Evolutionary conservation across 30 jellyfish, hydroid and myxozoan genomes (phyloP).

Genomic region (Aurelia sp.): DNA sequence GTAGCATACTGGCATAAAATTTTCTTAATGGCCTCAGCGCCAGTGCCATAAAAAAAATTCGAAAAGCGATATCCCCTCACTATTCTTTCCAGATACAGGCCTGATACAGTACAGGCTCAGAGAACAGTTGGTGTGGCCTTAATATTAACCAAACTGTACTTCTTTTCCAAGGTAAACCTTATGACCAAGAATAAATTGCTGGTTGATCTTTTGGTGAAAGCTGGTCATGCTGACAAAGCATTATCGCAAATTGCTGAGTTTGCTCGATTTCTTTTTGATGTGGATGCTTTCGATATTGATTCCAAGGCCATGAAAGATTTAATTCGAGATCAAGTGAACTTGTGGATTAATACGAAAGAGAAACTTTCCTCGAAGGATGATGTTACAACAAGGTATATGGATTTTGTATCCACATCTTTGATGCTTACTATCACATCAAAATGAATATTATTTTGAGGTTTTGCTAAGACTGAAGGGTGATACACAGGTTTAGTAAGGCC

Average conservation of each 20-base stretch:
- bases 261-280: constrained; percentile 13
- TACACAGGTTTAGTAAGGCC: no score
- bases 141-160: not conserved
- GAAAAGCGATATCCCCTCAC: no score
- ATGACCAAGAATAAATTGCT: constrained; percentile 27
- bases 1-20: no score
- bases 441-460: no score
- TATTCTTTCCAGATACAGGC: no score
- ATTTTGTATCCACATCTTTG: not conserved
- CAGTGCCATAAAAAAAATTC: no score
- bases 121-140: no score
- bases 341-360: constrained; percentile 43
- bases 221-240: constrained; percentile 22
- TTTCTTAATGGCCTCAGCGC: no score
- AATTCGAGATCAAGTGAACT: constrained; percentile 32
- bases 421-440: not conserved
- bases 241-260: constrained; percentile 5
- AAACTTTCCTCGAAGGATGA: not conserved
- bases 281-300: not conserved
- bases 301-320: not conserved
- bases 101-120: no score
- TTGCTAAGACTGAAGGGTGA: no score
- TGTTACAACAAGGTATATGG: not conserved
- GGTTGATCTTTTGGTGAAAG: constrained; percentile 20
- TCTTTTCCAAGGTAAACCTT: constrained; percentile 29